A percentile compares a stretch with the other conserved stretches of the same genome.
Evolutionary conservation across 35 echinoderm and acorn worm genomes (phyloP).

Genomic region (Lytechinus pictus): DNA sequence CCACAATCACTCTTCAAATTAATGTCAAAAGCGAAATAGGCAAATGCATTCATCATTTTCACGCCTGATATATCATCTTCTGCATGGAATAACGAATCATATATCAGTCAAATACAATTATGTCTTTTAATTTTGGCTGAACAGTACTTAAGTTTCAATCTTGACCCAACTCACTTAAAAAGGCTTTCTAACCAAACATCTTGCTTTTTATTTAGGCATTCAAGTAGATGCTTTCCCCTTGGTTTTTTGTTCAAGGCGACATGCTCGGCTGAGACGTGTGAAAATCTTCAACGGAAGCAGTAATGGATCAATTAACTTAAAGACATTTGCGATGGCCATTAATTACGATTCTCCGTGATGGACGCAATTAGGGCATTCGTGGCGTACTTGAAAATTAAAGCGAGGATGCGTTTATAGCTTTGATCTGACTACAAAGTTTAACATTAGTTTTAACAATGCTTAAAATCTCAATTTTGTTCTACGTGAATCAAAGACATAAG

Average conservation of each 20-base stretch:
- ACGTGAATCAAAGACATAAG: too few relatives aligned
- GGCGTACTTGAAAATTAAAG: neutral
- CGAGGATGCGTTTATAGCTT: neutral
- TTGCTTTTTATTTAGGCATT: neutral
- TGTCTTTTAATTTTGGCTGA: neutral
- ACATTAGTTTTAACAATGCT: too few relatives aligned
- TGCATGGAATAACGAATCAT: too few relatives aligned
- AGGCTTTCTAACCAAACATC: neutral
- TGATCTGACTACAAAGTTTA: too few relatives aligned
- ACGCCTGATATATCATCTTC: too few relatives aligned
- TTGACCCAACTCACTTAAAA: neutral
- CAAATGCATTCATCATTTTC: neutral
- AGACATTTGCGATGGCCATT: slow-evolving; percentile 9
- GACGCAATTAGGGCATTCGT: neutral
- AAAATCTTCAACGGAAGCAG: neutral
- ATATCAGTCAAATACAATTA: neutral
- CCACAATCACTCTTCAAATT: neutral
- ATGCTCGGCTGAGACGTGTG: neutral
- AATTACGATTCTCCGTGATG: neutral
- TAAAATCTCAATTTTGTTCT: too few relatives aligned
- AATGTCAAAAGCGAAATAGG: neutral
- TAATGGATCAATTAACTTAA: slow-evolving; percentile 13
- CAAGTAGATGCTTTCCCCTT: neutral
- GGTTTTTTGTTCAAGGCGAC: neutral
- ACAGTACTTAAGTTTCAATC: neutral